Percentiles rank a stretch among this genome's conserved stretches.
Evolutionary conservation across 1,140 invertebrate genomes (phyloP).

Genomic region (Lerema accius): DNA sequence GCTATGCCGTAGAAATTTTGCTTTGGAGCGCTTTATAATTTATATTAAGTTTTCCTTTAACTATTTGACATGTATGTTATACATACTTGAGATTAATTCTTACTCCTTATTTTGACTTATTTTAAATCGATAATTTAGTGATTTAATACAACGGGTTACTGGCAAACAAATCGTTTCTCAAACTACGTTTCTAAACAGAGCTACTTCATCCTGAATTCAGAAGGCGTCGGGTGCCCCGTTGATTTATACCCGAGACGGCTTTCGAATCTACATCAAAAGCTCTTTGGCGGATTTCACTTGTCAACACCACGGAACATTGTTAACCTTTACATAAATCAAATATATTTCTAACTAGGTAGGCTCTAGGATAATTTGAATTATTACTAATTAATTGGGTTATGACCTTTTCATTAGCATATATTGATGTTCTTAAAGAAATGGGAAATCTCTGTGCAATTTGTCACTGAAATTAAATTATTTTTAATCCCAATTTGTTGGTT

Average conservation of each 20-base stretch:
- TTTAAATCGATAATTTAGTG: no score
- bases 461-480: background rate
- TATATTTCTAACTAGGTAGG: no score
- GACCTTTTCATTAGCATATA: no score
- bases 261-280: slow-evolving; percentile 11
- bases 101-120: no score
- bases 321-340: no score
- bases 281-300: slow-evolving; percentile 5
- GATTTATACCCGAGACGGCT: slow-evolving; percentile 53
- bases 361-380: no score
- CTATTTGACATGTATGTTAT: no score
- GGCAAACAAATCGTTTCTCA: background rate
- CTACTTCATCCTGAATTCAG: slow-evolving; percentile 59
- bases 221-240: slow-evolving; percentile 48
- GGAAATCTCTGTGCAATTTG: no score
- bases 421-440: no score
- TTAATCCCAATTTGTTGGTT: no score
- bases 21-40: slow-evolving; percentile 9
- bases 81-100: no score
- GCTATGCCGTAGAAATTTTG: background rate
- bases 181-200: slow-evolving; percentile 32
- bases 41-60: slow-evolving; percentile 1
- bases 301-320: background rate
- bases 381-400: no score
- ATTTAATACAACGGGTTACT: background rate